Base-by-base conservation (phyloP, 2,888 invertebrate genomes). In the Ophonus ardosiacus region DNA sequence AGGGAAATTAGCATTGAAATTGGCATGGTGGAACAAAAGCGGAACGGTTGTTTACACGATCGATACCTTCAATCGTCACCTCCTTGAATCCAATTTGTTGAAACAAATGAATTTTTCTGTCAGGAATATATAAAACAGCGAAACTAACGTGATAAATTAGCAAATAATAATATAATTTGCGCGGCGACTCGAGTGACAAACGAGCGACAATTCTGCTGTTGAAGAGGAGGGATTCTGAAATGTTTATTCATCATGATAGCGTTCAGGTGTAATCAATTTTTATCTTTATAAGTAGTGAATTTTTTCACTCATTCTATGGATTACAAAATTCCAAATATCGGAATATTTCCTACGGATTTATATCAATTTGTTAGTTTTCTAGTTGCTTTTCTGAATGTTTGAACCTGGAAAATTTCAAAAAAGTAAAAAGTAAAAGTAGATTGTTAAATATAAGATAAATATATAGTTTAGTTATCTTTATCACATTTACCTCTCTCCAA, bases 161-260 rank as follows among this genome's bases (percentile, higher is more conserved):
- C 18, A 82, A 82, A 82, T 82, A 74, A 82, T 82, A 71, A 82
- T 82, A 82, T 82, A 82, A 82, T 82, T 82, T 82, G 71, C 57
- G 57, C 59, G 57, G 43, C 63, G 81, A 40, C n/a, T 43, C 40
- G 56, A 51, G 59, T 82, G 82, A 82, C 82, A 82, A 82, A 82
- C 82, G 81, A 81, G 51, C 38, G 18, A n/a, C 51, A 68, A 56
- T 78, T 56, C 57, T 40, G 17, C 43, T 21, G 21, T 24, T 24
- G 31, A 21, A 21, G 31, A 8, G 13, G 57, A 18, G 8, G 78
- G 78, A 78, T 17, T 78, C 78, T n/a, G 31, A 17, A 78, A 56
- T 10, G 0, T 8, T 51, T 51, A 10, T 10, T 2, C 31, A 10
- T 51, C 43, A 51, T 51, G 43, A 5, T 51, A 2, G 2, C 43